Evolutionary conservation across 2,888 invertebrate species (phyloP).

Genomic region (Clusia tigrina): DNA sequence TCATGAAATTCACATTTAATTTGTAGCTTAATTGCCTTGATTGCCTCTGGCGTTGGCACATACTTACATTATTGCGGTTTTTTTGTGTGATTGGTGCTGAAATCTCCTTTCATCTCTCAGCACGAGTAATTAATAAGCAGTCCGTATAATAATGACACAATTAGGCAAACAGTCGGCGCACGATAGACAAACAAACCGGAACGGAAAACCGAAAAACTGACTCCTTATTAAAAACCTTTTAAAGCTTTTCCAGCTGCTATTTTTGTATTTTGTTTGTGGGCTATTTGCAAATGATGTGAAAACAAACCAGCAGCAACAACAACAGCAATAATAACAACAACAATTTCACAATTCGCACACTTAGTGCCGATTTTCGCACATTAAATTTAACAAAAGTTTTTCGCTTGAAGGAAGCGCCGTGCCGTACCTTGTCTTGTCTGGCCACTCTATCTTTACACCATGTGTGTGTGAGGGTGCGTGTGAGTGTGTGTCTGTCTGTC

Average conservation of each 20-base stretch:
- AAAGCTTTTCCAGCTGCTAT: neutral
- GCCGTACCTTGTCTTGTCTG: neutral
- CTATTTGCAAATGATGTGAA: no score
- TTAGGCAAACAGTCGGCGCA: neutral
- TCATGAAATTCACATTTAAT: no score
- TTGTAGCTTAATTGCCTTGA: no score
- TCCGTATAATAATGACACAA: neutral
- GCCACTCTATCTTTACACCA: neutral
- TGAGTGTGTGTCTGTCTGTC: neutral
- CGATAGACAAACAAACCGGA: neutral
- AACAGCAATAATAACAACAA: neutral
- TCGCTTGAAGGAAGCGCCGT: neutral
- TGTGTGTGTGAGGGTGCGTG: neutral
- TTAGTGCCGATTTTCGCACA: constrained; percentile 3
- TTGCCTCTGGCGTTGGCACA: no score
- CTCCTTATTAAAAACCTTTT: constrained; percentile 9
- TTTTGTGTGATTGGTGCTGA: no score
- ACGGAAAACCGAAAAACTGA: neutral
- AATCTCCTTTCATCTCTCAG: neutral
- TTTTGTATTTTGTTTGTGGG: neutral
- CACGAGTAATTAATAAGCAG: neutral
- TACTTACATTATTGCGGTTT: neutral
- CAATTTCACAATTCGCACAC: constrained; percentile 3
- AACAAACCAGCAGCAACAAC: neutral
- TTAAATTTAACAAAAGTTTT: neutral